A percentile compares a stretch with the other conserved stretches of the same genome.
Evolutionary conservation across 2,888 invertebrate species (phyloP).

Genomic region (Dolichomitus sp.): DNA sequence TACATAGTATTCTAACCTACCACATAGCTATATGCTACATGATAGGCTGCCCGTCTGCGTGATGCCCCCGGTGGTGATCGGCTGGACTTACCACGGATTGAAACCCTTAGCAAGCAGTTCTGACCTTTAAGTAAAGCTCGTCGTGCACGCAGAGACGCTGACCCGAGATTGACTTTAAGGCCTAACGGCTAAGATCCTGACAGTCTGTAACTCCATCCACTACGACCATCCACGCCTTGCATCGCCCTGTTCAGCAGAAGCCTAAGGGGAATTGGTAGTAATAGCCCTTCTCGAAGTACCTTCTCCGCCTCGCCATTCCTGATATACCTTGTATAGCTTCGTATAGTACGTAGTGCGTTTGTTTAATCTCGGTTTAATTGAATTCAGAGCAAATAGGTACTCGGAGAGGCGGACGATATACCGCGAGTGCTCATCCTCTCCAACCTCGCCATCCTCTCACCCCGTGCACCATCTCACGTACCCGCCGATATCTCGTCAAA

Average conservation of each 20-base stretch:
- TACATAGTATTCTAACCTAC: not conserved
- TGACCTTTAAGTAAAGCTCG: constrained; percentile 51
- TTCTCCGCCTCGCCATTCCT: not conserved
- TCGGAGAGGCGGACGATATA: not conserved
- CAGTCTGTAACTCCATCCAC: not conserved
- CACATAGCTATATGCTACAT: constrained; percentile 1
- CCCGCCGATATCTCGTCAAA: constrained; percentile 46
- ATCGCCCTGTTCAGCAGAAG: constrained; percentile 1
- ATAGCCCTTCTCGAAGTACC: constrained; percentile 25
- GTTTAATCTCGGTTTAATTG: constrained; percentile 64
- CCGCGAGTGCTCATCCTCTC: constrained; percentile 4
- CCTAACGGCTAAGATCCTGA: constrained; percentile 18
- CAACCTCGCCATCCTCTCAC: not conserved
- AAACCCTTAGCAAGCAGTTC: constrained; percentile 39
- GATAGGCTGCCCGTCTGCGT: not conserved
- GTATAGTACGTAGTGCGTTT: constrained; percentile 51
- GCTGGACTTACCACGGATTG: constrained; percentile 8
- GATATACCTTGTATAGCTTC: not conserved
- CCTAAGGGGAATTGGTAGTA: not conserved
- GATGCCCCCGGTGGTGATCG: not conserved
- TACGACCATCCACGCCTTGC: not conserved
- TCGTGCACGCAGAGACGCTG: constrained; percentile 10
- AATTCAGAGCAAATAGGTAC: constrained; percentile 58
- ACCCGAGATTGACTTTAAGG: constrained; percentile 45
- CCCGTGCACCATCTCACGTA: not conserved